Evolutionary conservation across 2,113 vertebrate genomes (phyloP).

Genomic region (Shinisaurus crocodilurus): DNA sequence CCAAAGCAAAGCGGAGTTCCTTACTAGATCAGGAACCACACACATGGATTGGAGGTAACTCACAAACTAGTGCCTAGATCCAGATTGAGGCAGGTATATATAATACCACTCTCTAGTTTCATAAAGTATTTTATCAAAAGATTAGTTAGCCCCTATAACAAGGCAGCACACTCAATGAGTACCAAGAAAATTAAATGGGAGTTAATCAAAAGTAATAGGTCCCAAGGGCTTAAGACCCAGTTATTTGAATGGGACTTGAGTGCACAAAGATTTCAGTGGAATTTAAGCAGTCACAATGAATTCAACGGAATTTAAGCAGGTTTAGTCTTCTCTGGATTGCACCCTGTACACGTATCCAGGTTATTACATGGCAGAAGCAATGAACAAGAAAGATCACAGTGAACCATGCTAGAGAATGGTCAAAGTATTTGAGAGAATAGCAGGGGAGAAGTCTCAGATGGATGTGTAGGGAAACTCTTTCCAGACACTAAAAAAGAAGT

Average conservation of each 20-base stretch:
- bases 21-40: not conserved
- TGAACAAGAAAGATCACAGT: not conserved
- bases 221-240: not conserved
- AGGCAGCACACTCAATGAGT: not conserved
- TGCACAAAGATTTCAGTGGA: not conserved
- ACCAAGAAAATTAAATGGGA: not conserved
- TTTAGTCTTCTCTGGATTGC: not conserved
- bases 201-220: not conserved
- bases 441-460: not conserved
- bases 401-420: not conserved
- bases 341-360: not conserved
- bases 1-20: not conserved
- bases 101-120: not conserved
- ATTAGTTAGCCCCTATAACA: not conserved
- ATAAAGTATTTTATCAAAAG: not conserved
- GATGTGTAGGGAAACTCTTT: not conserved
- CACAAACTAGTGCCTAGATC: not conserved
- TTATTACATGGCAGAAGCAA: not conserved
- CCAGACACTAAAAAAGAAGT: not conserved
- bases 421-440: not conserved
- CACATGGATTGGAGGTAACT: too few species aligned
- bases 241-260: not conserved
- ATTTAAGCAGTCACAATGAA: not conserved
- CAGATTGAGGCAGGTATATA: not conserved
- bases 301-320: not conserved